These are phyloP conservation scores for Pterocles orientalis DNA, from an alignment of 2,113 vertebrate genomes.

Conservation along the genomic window DNA sequence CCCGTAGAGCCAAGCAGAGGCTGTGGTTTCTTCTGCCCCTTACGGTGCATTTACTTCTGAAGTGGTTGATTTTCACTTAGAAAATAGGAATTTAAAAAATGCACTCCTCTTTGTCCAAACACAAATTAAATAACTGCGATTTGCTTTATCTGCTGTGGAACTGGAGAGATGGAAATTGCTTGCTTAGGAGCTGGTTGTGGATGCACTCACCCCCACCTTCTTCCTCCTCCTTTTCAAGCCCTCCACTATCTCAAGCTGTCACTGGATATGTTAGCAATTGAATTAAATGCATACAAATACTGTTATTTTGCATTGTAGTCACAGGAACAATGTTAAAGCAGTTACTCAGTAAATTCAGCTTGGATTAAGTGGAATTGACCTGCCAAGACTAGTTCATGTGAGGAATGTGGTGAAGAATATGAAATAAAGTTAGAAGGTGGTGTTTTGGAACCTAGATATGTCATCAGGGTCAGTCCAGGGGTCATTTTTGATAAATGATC, in stretches of 20 bases:
- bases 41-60: neutral
- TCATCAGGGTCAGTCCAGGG: neutral
- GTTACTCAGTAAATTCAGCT: neutral
- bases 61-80: neutral
- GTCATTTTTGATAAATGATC: neutral
- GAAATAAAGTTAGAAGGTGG: neutral
- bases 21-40: neutral
- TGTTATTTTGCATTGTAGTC: neutral
- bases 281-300: neutral
- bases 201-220: neutral
- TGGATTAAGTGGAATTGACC: neutral
- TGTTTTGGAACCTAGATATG: neutral
- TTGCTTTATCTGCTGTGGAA: neutral
- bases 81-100: neutral
- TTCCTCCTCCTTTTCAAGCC: neutral
- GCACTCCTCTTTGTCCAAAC: neutral
- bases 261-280: neutral
- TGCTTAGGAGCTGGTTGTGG: neutral
- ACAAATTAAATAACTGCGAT: neutral
- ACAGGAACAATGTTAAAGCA: neutral
- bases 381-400: neutral
- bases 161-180: neutral
- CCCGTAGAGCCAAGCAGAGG: neutral
- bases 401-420: neutral
- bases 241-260: neutral